These are phyloP conservation scores for Temnothorax nylanderi DNA, from an alignment of 1,140 invertebrate species.

Conservation along the genomic window DNA sequence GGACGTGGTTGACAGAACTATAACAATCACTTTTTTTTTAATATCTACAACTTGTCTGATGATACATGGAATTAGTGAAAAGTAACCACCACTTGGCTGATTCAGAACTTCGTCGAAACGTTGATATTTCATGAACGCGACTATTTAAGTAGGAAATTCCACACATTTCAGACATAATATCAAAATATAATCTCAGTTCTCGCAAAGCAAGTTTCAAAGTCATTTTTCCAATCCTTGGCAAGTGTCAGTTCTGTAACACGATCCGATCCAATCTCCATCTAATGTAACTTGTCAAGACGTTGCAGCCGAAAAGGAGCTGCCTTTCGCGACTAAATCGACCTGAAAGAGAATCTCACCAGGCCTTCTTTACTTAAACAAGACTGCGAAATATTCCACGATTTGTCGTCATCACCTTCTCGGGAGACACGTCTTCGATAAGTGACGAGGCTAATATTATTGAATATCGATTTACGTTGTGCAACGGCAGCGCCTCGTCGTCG, in stretches of 20 bases:
- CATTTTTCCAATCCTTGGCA: background rate
- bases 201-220: background rate
- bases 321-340: slow-evolving; percentile 9
- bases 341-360: background rate
- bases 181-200: background rate
- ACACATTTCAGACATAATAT: background rate
- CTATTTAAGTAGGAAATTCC: background rate
- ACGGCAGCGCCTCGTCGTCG: background rate
- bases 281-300: background rate
- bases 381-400: slow-evolving; percentile 14
- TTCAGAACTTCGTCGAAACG: background rate
- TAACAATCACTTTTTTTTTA: background rate
- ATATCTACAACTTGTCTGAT: background rate
- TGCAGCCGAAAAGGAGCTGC: background rate
- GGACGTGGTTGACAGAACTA: background rate
- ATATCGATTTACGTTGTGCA: slow-evolving; percentile 48
- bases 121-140: background rate
- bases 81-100: background rate
- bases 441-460: slow-evolving; percentile 43
- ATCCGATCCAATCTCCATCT: background rate
- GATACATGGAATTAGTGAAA: background rate
- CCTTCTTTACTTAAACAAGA: background rate
- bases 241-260: background rate
- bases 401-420: background rate
- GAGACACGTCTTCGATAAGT: slow-evolving; percentile 12